Evolutionary conservation across 2,797 vertebrate species (phyloP), one percentile per base, ranked within the genome.

Genomic region (Agapornis canus): DNA sequence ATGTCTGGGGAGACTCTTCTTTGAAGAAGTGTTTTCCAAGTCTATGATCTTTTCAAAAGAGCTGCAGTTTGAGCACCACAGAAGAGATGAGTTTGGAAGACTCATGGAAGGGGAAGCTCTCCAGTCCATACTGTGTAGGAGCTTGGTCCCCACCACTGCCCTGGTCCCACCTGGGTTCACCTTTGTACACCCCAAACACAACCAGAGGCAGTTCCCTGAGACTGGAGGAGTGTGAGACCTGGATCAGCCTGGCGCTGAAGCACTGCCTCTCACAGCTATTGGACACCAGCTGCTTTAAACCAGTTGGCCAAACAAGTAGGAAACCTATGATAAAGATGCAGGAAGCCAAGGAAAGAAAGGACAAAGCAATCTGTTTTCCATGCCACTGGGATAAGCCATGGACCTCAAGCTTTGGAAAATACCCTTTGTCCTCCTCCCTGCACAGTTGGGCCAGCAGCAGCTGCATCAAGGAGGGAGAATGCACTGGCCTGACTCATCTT

Each of bases 61-160:
- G 51, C 63, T 89, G 42, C 29, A 31, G 59, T 45, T 49, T 52
- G 31, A 68, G 23, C 59, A 73, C 9, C 37, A 16, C 42, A 2
- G n/a, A 37, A 69, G 49, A 51, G 75, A 56, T 13, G 10, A 2
- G 9, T 43, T 2, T 59, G 19, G 11, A 31, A 61, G 8, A 47
- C 23, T 66, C 1, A 0, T 4, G 51, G 51, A 32, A 59, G 40
- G 64, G 22, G 26, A 79, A 86, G 35, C 7, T 51, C 63, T 66
- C 19, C 52, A 93, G 68, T n/a, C 43, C 12, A 7, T 0, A 0
- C 49, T 56, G 47, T 3, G 5, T 0, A 57, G 22, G 42, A 75
- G 26, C 63, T 39, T 3, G 2, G 52, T 19, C 43, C 35, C 51
- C 1, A 9, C 12, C 13, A 8, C 56, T 82, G 47, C 45, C 37